Percentiles rank a stretch among this genome's conserved stretches.
phyloP scores from a whole-genome alignment of 2,113 vertebrate genomes.

The Columba janthina region DNA sequence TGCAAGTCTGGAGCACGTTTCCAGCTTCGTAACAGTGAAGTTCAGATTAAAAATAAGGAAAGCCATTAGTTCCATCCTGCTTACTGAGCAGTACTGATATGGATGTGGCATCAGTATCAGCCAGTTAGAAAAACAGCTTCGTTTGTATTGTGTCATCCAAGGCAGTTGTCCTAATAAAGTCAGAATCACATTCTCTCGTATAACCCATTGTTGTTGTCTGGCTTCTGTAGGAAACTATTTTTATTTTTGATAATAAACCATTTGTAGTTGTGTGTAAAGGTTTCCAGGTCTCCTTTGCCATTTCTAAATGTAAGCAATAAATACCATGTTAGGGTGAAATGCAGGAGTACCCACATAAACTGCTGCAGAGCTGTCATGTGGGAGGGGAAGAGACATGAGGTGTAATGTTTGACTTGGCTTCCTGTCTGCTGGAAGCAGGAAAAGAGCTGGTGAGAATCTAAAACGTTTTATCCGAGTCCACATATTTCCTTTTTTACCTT shows the following conservation, averaged over 20 bases:
- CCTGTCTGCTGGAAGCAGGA: constrained; percentile 44
- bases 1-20: background rate
- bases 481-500: constrained; percentile 22
- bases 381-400: constrained; percentile 45
- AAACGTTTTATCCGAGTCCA: constrained; percentile 18
- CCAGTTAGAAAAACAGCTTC: background rate
- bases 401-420: constrained; percentile 58
- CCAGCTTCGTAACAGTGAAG: background rate
- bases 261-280: background rate
- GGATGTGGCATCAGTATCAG: background rate
- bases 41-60: background rate
- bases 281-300: background rate
- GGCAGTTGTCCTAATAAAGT: background rate
- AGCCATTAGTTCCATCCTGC: background rate
- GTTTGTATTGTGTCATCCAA: background rate
- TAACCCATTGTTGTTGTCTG: background rate
- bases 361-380: background rate
- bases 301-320: background rate
- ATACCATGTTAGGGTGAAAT: background rate
- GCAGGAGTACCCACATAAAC: background rate
- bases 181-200: background rate
- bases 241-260: background rate
- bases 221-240: background rate
- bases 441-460: constrained; percentile 46
- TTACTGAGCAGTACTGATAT: background rate